Percentiles rank a stretch among this genome's conserved stretches.
These are phyloP conservation scores for Murina feae DNA, from an alignment of 2,113 vertebrate genomes.

Conservation along the genomic window DNA sequence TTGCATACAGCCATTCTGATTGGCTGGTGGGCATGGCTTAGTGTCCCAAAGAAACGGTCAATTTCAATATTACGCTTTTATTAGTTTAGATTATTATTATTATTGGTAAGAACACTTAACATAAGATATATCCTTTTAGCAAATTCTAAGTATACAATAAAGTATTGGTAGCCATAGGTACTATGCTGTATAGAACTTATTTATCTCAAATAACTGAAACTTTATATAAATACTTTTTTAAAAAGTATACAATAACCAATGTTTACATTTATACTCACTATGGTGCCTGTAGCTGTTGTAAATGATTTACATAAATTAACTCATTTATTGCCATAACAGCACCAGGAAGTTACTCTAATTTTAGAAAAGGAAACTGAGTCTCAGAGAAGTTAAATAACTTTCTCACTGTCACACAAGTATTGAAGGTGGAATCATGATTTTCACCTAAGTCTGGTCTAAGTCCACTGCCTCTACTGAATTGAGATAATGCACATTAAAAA, in stretches of 20 bases:
- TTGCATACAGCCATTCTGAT: no score
- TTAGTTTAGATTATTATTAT: no score
- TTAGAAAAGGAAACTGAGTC: not conserved
- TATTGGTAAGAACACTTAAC: not conserved
- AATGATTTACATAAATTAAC: not conserved
- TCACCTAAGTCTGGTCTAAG: not conserved
- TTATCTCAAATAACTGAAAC: not conserved
- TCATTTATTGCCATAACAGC: not conserved
- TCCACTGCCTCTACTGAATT: not conserved
- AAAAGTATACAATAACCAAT: not conserved
- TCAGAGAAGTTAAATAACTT: slow-evolving; percentile 6
- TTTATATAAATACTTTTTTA: not conserved
- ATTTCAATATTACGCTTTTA: no score
- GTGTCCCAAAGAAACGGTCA: no score
- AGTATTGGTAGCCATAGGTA: not conserved
- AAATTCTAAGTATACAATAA: not conserved
- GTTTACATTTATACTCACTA: not conserved
- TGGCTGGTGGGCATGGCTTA: no score
- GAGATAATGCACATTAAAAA: not conserved
- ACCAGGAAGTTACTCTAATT: not conserved
- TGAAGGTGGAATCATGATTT: not conserved
- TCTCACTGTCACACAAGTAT: not conserved
- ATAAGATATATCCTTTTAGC: not conserved
- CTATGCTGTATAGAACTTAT: not conserved
- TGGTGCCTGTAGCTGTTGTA: not conserved